These are phyloP conservation scores for Exephanes ischioxanthus DNA, from an alignment of 2,888 invertebrate species.

Conservation along the genomic window DNA sequence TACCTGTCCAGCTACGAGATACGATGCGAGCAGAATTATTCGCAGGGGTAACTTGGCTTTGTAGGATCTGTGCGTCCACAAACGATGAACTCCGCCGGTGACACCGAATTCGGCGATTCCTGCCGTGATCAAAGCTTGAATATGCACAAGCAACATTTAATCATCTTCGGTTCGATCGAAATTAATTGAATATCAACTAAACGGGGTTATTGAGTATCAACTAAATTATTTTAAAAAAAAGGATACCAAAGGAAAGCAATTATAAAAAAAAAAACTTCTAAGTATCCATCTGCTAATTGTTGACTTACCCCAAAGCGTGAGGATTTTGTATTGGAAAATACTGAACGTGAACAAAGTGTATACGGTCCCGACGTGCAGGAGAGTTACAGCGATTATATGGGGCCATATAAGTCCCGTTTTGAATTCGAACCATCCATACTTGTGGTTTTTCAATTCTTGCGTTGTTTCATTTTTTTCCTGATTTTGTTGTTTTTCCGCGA, in stretches of 20 bases:
- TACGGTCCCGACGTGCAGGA: constrained; percentile 85
- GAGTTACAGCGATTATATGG: constrained; percentile 86
- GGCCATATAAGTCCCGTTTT: constrained; percentile 88
- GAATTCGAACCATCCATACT: constrained; percentile 82
- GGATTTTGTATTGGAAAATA: constrained; percentile 80
- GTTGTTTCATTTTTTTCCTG: neutral
- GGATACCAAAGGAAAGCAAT: neutral
- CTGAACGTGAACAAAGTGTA: constrained; percentile 82
- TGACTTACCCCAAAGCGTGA: constrained; percentile 87
- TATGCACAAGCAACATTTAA: neutral
- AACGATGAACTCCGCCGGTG: constrained; percentile 68
- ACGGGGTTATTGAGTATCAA: neutral
- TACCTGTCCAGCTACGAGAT: constrained; percentile 65
- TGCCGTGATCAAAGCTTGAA: constrained; percentile 46
- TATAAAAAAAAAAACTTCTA: neutral
- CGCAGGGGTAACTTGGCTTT: constrained; percentile 65
- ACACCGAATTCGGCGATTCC: constrained; percentile 59
- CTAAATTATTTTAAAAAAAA: neutral
- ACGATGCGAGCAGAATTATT: constrained; percentile 57
- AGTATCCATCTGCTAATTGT: neutral
- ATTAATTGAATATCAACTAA: neutral
- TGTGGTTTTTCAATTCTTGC: neutral
- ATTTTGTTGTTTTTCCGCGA: neutral
- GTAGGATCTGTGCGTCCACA: constrained; percentile 67
- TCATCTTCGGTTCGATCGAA: neutral